Evolutionary conservation across 2,888 invertebrate genomes (phyloP).

Genomic region (Harpagoxenus sublaevis): DNA sequence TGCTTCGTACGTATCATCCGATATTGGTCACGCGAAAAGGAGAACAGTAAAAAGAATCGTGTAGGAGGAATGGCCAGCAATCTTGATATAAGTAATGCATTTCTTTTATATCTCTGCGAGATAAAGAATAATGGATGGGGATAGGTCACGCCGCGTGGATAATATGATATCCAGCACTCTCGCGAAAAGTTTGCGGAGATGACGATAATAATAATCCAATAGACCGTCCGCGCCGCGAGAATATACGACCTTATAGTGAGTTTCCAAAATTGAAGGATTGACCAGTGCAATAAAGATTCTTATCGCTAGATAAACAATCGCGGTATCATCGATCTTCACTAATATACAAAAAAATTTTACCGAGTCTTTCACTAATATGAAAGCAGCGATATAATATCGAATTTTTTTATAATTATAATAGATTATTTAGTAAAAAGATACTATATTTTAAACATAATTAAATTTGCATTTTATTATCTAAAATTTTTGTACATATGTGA

Average conservation of each 20-base stretch:
- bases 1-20: conserved; percentile 71
- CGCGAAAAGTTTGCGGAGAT: conserved; percentile 62
- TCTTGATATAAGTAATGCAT: conserved; percentile 85
- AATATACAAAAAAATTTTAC: background rate
- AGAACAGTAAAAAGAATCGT: conserved; percentile 68
- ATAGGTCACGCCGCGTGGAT: conserved; percentile 77
- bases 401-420: conserved; percentile 1
- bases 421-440: background rate
- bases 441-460: background rate
- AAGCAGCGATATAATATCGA: background rate
- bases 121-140: conserved; percentile 85
- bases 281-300: conserved; percentile 32
- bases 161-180: conserved; percentile 81
- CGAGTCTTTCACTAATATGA: background rate
- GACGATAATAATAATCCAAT: conserved; percentile 73
- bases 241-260: conserved; percentile 45
- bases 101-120: conserved; percentile 84
- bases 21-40: conserved; percentile 72
- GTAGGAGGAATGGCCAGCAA: conserved; percentile 80
- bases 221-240: conserved; percentile 57
- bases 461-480: background rate
- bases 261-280: conserved; percentile 58
- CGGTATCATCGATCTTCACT: background rate
- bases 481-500: background rate
- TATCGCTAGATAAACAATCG: conserved; percentile 51